Base-by-base conservation (phyloP, 2,113 vertebrate genomes). In the Theristicus caerulescens region DNA sequence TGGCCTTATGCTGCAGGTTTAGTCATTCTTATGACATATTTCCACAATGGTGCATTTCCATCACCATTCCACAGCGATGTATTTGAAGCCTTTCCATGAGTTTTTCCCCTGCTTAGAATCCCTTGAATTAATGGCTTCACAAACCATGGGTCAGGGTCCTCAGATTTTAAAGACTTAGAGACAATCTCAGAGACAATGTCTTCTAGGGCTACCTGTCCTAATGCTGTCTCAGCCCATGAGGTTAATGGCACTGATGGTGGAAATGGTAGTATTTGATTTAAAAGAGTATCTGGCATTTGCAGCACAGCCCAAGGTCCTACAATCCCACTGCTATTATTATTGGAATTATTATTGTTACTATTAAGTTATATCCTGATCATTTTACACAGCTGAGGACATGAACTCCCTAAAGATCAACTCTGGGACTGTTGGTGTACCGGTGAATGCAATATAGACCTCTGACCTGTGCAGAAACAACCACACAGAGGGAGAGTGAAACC, bases 1-100 rank as follows among this genome's bases (percentile, higher is more conserved):
- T 95, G 96, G 97, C 91, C 46, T 90, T 46, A 9, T 57, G 78
- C 89, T 95, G 74, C 87, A 94, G 84, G 76, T 97, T 97, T 95
- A 96, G 89, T 97, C 94, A 95, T 77, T 77, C 93, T 94, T 95
- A 95, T 93, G 93, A 94, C 89, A 94, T 89, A 95, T 96, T 97
- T 96, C 95, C 94, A 95, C 91, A 89, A 47, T 87, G 58, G 87
- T 94, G 81, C 90, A 4, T 96, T 96, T 97, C 96, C 94, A 96
- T 91, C 91, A 51, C 89, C 94, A 51, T 94, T 95, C 55, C 79
- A 61, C 25, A n/a, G 83, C 82, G 89, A 85, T 94, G 85, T 90
- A 94, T 94, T 94, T 91, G 79, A 91, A 95, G 71, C 38, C 24
- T 94, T 92, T 94, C 94, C 76, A 32, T 47, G 42, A 72, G 27